A percentile compares a stretch with the other conserved stretches of the same genome.
Evolutionary conservation across 2,797 vertebrate species (phyloP).

Genomic region (Semaprochilodus insignis): DNA sequence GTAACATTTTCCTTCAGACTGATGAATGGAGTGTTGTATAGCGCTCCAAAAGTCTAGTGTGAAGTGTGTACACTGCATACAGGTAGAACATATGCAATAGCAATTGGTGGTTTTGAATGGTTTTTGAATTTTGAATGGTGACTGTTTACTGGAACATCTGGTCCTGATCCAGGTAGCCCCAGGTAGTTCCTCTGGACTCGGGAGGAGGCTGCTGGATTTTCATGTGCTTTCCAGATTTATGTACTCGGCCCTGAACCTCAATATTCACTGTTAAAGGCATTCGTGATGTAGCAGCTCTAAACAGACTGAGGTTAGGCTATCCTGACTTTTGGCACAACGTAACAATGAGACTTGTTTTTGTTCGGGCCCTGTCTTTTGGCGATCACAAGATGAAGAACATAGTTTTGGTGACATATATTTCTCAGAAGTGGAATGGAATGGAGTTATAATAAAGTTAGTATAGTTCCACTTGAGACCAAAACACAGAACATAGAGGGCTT

Average conservation of each 20-base stretch:
- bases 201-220: not conserved
- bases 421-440: too few species aligned
- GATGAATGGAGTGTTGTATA: not conserved
- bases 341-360: not conserved
- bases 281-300: not conserved
- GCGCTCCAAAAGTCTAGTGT: too few species aligned
- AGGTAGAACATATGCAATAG: not conserved
- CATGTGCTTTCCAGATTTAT: not conserved
- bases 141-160: slow-evolving; percentile 57
- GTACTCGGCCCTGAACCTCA: not conserved
- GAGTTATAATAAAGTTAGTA: not conserved
- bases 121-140: too few species aligned
- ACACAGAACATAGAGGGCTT: not conserved
- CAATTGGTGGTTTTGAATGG: not conserved
- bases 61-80: too few species aligned
- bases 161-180: slow-evolving; percentile 67
- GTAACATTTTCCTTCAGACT: too few species aligned
- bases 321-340: not conserved
- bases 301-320: not conserved
- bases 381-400: not conserved
- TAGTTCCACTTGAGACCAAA: not conserved
- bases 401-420: not conserved
- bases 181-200: slow-evolving; percentile 76
- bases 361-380: not conserved
- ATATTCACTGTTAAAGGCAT: not conserved